Percentiles rank a stretch among this genome's conserved stretches.
Evolutionary conservation across 2,113 vertebrate genomes (phyloP).

Genomic region (Hypomesus transpacificus): DNA sequence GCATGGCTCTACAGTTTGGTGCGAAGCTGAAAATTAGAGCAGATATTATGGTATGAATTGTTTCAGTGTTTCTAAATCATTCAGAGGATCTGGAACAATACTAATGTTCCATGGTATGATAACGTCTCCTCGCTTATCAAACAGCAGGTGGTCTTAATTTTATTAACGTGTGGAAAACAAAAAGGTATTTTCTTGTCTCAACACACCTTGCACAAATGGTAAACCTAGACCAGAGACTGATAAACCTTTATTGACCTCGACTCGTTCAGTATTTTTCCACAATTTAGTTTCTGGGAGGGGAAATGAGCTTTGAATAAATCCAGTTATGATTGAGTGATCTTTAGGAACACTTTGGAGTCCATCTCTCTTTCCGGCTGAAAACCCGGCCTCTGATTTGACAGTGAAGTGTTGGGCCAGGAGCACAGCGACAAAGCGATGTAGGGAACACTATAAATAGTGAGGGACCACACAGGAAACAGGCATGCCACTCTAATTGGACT

Average conservation of each 20-base stretch:
- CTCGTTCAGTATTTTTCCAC: not conserved
- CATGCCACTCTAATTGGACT: constrained; percentile 20
- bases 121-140: constrained; percentile 33
- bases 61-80: not conserved
- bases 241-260: constrained; percentile 7
- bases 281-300: not conserved
- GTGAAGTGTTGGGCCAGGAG: not conserved
- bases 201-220: not conserved
- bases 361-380: not conserved
- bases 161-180: constrained; percentile 13
- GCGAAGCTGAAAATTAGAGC: not conserved
- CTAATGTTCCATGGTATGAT: constrained; percentile 35
- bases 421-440: not conserved
- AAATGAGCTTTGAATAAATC: constrained; percentile 1
- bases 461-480: constrained; percentile 22
- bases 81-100: constrained; percentile 6
- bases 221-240: not conserved
- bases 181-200: not conserved
- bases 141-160: constrained; percentile 34
- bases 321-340: constrained; percentile 6
- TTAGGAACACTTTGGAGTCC: not conserved
- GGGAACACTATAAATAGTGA: not conserved
- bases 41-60: not conserved
- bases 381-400: not conserved
- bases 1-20: constrained; percentile 1